Evolutionary conservation across 92 coral and sea anemone species (phyloP).

Genomic region (Porites divaricata): DNA sequence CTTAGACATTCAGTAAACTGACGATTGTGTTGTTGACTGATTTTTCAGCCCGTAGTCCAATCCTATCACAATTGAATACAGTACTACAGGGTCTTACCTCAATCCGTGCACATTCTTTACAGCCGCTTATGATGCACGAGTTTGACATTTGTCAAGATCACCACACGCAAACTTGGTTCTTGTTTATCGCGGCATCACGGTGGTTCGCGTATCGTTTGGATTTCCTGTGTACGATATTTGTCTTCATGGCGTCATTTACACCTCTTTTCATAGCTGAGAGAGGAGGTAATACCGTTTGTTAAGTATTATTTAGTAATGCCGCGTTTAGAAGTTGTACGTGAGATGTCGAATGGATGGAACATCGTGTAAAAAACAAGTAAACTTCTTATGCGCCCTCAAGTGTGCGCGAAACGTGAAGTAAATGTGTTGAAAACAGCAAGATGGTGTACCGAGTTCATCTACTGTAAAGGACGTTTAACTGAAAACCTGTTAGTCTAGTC

Average conservation of each 20-base stretch:
- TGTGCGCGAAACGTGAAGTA: no score
- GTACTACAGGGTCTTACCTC: conserved; percentile 83
- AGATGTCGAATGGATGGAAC: no score
- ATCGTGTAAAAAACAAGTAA: no score
- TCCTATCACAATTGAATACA: conserved; percentile 85
- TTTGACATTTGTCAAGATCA: conserved; percentile 85
- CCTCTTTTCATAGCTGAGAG: conserved; percentile 83
- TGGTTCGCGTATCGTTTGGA: conserved; percentile 94
- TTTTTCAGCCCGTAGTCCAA: conserved; percentile 85
- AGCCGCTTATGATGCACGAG: conserved; percentile 64
- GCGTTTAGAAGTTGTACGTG: no score
- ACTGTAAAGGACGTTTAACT: no score
- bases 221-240: conserved; percentile 72
- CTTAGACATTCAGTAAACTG: not conserved
- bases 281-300: conserved; percentile 53
- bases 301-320: not conserved
- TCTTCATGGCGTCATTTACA: conserved; percentile 86
- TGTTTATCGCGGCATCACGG: conserved; percentile 72
- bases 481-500: no score
- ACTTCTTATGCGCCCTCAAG: no score
- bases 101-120: conserved; percentile 81
- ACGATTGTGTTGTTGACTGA: not conserved
- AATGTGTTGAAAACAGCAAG: no score
- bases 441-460: no score
- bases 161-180: conserved; percentile 90